A percentile compares a stretch with the other conserved stretches of the same genome.
Conservation (phyloP, 2,797 vertebrate species). For the Danio aesculapii region DNA sequence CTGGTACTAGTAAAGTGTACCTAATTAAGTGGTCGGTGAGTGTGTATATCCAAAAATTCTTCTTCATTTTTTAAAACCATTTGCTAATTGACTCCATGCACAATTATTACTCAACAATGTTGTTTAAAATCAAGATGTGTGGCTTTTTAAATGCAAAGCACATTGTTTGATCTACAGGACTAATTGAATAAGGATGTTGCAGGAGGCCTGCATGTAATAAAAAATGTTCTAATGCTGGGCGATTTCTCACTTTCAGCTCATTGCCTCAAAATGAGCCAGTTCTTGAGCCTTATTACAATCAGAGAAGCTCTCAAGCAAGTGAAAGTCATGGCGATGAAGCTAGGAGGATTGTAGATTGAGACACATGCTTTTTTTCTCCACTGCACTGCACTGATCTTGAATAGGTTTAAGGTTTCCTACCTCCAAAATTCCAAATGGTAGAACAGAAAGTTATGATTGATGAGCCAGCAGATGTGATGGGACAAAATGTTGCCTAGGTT, state of each 20-base stretch:
- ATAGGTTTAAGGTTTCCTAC: no score
- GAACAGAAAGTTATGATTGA: no score
- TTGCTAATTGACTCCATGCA: conserved; percentile 19
- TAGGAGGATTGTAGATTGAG: neutral
- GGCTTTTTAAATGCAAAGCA: conserved; percentile 5
- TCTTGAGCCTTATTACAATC: conserved; percentile 37
- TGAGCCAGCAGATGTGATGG: no score
- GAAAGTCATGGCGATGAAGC: conserved; percentile 15
- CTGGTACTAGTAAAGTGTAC: no score
- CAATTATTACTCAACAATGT: conserved; percentile 15
- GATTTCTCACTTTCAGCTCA: conserved; percentile 42
- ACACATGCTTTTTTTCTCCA: neutral
- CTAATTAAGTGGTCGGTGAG: no score
- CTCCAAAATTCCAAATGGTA: no score
- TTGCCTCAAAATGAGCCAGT: conserved; percentile 48
- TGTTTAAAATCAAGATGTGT: conserved; percentile 7
- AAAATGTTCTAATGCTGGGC: conserved; percentile 32
- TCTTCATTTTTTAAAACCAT: neutral
- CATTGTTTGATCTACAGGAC: conserved; percentile 24
- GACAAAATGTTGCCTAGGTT: no score
- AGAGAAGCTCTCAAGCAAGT: conserved; percentile 48
- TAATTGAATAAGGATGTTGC: conserved; percentile 35
- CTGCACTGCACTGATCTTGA: neutral
- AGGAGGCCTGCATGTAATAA: conserved; percentile 31
- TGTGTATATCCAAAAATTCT: no score